Evolutionary conservation across 1,140 invertebrate genomes (phyloP).

Genomic region (Drosophila serrata): DNA sequence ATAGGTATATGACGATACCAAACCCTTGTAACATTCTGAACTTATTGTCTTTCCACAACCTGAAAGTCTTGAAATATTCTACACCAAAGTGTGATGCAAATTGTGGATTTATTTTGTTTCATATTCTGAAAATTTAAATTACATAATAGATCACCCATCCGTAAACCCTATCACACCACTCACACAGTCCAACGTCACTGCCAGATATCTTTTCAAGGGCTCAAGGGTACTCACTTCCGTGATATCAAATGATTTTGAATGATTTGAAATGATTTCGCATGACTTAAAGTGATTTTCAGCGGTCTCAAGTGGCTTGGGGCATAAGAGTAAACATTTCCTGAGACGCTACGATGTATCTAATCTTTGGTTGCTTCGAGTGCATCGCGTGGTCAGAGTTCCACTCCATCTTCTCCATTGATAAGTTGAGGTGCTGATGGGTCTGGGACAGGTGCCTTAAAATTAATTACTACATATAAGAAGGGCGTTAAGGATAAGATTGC

Average conservation of each 20-base stretch:
- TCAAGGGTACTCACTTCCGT: not conserved
- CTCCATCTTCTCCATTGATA: conserved; percentile 46
- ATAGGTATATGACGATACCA: not conserved
- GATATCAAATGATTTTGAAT: not conserved
- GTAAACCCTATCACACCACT: not conserved
- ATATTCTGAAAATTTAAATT: not conserved
- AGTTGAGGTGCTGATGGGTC: conserved; percentile 13
- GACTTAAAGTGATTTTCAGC: conserved; percentile 13
- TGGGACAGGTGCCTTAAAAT: conserved; percentile 34
- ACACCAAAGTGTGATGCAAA: not conserved
- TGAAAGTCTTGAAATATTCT: no score
- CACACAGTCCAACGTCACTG: not conserved
- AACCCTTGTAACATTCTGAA: not conserved
- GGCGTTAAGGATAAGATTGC: conserved; percentile 9
- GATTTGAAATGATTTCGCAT: not conserved
- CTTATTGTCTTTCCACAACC: not conserved
- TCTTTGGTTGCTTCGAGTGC: conserved; percentile 30
- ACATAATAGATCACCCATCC: no score
- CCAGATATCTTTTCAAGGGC: conserved; percentile 6
- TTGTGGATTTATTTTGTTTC: not conserved
- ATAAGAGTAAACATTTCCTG: conserved; percentile 27
- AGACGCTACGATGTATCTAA: conserved; percentile 47
- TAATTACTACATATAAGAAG: conserved; percentile 37
- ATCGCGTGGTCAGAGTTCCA: conserved; percentile 43
- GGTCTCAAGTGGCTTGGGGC: conserved; percentile 27